Evolutionary conservation across 2,888 invertebrate species (phyloP).

Genomic region (Acanthosepion lycidas): DNA sequence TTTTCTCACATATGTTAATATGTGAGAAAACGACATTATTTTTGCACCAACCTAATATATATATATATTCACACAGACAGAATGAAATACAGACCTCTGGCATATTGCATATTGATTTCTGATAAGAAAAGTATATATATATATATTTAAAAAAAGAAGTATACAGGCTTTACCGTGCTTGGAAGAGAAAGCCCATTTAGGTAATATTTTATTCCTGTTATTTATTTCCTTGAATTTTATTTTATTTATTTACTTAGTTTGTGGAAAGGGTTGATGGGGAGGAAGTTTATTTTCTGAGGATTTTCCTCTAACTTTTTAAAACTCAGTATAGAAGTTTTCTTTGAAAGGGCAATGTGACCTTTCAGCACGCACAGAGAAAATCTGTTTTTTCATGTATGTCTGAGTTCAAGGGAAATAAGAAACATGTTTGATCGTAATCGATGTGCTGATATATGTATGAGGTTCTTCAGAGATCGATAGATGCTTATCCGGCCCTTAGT

Average conservation of each 20-base stretch:
- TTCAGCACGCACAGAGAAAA: not conserved
- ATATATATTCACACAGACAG: not conserved
- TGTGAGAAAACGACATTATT: too few species aligned
- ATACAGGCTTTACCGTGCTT: not conserved
- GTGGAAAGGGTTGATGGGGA: not conserved
- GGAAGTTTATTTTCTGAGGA: not conserved
- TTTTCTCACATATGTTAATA: too few species aligned
- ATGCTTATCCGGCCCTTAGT: too few species aligned
- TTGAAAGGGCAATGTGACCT: not conserved
- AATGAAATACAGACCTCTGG: not conserved
- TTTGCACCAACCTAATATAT: too few species aligned
- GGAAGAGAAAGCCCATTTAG: not conserved
- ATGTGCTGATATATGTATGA: too few species aligned
- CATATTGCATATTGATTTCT: not conserved
- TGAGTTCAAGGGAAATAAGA: not conserved
- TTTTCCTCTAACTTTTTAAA: not conserved
- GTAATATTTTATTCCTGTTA: not conserved
- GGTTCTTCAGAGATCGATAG: too few species aligned
- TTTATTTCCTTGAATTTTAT: not conserved
- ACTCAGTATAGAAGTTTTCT: not conserved
- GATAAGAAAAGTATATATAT: not conserved
- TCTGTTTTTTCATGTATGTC: not conserved
- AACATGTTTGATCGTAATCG: too few species aligned
- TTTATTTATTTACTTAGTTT: not conserved
- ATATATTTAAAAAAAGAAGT: not conserved